Evolutionary conservation across 2,888 invertebrate genomes (phyloP).

Genomic region (Thereva unica): DNA sequence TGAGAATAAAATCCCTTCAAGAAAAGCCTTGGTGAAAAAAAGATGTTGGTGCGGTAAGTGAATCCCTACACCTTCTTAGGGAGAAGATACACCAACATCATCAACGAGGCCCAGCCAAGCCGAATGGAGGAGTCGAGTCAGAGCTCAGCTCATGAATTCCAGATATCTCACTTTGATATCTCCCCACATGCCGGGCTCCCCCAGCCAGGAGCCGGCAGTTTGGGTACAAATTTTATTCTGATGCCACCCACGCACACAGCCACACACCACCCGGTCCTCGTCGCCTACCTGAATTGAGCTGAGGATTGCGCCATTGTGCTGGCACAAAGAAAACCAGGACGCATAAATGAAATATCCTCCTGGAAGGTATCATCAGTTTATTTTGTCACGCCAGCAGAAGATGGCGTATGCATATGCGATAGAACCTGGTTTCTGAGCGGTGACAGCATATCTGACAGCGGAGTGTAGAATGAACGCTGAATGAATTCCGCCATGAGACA

Average conservation of each 20-base stretch:
- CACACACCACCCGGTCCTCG: background rate
- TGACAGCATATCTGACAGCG: conserved; percentile 20
- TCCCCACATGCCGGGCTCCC: conserved; percentile 4
- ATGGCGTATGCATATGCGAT: conserved; percentile 31
- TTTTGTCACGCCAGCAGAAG: background rate
- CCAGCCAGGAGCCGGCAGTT: conserved; percentile 1
- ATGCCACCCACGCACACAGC: conserved; percentile 2
- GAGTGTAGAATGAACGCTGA: conserved; percentile 5
- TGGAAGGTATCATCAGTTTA: conserved; percentile 19
- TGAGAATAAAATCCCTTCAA: conserved; percentile 36
- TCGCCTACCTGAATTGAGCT: conserved; percentile 15
- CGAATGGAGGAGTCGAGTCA: background rate
- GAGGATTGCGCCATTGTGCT: conserved; percentile 11
- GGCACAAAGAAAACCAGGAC: conserved; percentile 26
- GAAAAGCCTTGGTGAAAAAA: background rate
- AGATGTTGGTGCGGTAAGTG: conserved; percentile 28
- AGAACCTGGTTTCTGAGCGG: conserved; percentile 8
- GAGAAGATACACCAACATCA: background rate
- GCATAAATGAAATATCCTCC: conserved; percentile 27
- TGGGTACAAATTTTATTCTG: conserved; percentile 10
- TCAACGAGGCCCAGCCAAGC: background rate
- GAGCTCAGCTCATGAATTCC: conserved; percentile 12
- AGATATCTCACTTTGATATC: conserved; percentile 8
- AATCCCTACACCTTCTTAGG: conserved; percentile 2
- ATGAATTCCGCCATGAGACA: conserved; percentile 25